Conservation (phyloP, 2,113 vertebrate species). For the Excalfactoria chinensis region DNA sequence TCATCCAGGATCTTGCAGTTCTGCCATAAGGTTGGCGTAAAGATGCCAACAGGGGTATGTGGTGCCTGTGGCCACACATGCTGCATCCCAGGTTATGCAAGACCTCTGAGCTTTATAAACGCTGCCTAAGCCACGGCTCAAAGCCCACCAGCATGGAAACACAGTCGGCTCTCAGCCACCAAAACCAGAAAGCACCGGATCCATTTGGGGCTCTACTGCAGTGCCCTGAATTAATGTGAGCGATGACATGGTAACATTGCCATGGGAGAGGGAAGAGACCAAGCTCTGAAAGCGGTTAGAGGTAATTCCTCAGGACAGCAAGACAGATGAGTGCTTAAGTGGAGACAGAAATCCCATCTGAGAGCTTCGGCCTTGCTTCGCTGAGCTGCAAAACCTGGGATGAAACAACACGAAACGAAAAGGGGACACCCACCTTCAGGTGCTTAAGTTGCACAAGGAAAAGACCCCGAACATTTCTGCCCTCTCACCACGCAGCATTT, state of each 20-base stretch:
- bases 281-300: neutral
- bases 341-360: neutral
- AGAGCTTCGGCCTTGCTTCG: neutral
- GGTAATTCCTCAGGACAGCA: neutral
- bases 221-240: neutral
- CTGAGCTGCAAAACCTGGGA: neutral
- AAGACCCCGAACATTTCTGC: neutral
- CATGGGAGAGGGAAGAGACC: neutral
- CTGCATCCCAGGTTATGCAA: neutral
- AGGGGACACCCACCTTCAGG: neutral
- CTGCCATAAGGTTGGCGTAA: neutral
- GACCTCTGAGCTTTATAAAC: neutral
- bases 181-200: no score
- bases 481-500: no score
- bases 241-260: accelerated
- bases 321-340: neutral
- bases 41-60: neutral
- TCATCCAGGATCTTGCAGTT: neutral
- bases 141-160: neutral
- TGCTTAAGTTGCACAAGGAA: neutral
- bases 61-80: neutral
- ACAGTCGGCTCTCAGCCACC: neutral
- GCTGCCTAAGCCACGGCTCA: neutral
- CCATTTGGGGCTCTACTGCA: neutral
- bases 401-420: neutral